A percentile compares a stretch with the other conserved stretches of the same genome.
Evolutionary conservation across 2,113 vertebrate species (phyloP).

Genomic region (Tylochromis polylepis): DNA sequence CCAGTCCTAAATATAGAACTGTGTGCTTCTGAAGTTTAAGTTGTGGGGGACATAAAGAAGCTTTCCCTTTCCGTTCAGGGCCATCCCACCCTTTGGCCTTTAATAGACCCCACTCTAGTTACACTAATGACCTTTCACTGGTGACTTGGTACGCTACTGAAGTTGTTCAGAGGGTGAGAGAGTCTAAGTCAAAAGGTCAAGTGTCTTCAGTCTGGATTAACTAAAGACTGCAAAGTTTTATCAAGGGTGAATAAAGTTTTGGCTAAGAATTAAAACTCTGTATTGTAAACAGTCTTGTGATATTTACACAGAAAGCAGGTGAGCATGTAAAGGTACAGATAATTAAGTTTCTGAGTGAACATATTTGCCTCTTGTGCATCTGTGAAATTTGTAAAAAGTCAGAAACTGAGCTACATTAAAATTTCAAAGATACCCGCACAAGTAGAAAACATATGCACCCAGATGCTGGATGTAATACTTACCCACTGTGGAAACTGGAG

Average conservation of each 20-base stretch:
- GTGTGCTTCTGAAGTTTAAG: neutral
- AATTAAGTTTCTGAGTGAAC: neutral
- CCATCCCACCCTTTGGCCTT: conserved; percentile 74
- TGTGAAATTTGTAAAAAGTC: neutral
- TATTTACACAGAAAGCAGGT: neutral
- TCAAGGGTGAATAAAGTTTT: neutral
- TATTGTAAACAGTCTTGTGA: neutral
- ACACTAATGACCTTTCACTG: conserved; percentile 76
- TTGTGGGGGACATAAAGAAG: neutral
- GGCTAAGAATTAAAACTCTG: neutral
- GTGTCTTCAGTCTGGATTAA: conserved; percentile 18
- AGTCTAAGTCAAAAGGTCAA: conserved; percentile 57
- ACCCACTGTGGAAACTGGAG: conserved; percentile 88
- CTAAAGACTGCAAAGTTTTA: neutral
- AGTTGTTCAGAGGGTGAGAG: conserved; percentile 34
- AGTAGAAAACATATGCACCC: neutral
- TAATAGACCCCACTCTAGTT: conserved; percentile 72
- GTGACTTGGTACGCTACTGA: conserved; percentile 19
- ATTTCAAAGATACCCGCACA: neutral
- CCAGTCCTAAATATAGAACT: conserved; percentile 39
- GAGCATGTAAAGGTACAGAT: neutral
- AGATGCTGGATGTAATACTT: conserved; percentile 60
- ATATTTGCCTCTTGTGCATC: neutral
- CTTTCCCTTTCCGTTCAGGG: conserved; percentile 19
- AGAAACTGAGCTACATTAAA: neutral